Base-by-base conservation (phyloP, 1,140 invertebrate genomes). In the Drosophila lacertosa region DNA sequence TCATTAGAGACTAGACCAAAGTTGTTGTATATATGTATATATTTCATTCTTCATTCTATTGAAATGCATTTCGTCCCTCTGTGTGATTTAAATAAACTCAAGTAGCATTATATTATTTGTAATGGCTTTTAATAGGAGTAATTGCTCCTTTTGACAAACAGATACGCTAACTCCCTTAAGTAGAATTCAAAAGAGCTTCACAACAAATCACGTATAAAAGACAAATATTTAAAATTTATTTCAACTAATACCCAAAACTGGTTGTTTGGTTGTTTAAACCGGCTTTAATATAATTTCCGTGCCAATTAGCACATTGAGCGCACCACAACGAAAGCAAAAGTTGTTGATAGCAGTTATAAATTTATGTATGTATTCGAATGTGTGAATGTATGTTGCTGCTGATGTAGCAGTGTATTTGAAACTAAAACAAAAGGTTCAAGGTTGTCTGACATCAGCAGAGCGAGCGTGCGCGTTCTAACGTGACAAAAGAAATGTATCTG, bases 401-500 rank as follows among this genome's bases (percentile, higher is more conserved):
- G 42, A 15, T 45, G 37, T 15, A 6, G 33, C 6, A 10, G 6
- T 16, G 9, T 50, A 15, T 45, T 55, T 71, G 39, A 69, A 69
- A 69, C 58, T 57, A 74, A 70, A 70, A 68, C 64, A 88, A 80
- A 88, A 82, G 82, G 82, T 86, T 86, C 82, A 86, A 86, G 82
- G 82, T 78, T 88, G 82, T 74, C 82, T 86, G 82, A 86, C 82
- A 82, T 86, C 81, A 86, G 75, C 64, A 40, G 39, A 26, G 16
- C 40, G 37, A 62, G 18, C 48, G 20, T 67, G 42, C 48, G 58
- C 58, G 48, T 67, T 79, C 79, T 77, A 88, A 86, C 77, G 82
- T 86, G 81, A 88, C 81, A 86, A 77, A 77, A 86, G 81, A 86
- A 86, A 88, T 88, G 81, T 88, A 88, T 81, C 81, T 86, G 76